Percentiles rank a stretch among this genome's conserved stretches.
phyloP scores from a whole-genome alignment of 2,888 invertebrate genomes.

The Tachina grossa region DNA sequence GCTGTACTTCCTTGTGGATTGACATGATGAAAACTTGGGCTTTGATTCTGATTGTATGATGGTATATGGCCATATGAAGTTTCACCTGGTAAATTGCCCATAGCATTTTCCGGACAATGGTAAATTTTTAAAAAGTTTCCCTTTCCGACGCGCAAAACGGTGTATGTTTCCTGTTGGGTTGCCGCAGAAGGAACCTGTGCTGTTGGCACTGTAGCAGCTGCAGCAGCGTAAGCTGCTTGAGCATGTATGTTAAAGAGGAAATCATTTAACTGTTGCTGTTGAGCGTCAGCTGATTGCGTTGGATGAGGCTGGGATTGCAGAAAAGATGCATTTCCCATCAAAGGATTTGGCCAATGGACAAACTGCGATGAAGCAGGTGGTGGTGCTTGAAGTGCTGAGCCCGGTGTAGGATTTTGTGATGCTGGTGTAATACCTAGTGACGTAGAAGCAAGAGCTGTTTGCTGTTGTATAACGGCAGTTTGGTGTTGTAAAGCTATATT shows the following conservation, averaged over 20 bases:
- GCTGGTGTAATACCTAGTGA: slow-evolving; percentile 66
- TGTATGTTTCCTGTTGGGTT: slow-evolving; percentile 80
- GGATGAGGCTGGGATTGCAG: slow-evolving; percentile 54
- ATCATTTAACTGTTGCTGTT: slow-evolving; percentile 77
- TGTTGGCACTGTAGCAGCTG: slow-evolving; percentile 56
- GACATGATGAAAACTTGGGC: slow-evolving; percentile 53
- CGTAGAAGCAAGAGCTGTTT: slow-evolving; percentile 57
- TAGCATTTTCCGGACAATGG: slow-evolving; percentile 78
- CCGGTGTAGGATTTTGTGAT: slow-evolving; percentile 68
- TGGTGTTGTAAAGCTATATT: slow-evolving; percentile 64
- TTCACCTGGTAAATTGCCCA: slow-evolving; percentile 70
- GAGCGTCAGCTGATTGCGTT: slow-evolving; percentile 22
- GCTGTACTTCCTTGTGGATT: slow-evolving; percentile 38
- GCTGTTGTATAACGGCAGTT: slow-evolving; percentile 59
- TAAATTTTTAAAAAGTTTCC: slow-evolving; percentile 82
- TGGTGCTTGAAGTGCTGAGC: slow-evolving; percentile 56
- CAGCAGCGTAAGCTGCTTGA: slow-evolving; percentile 69
- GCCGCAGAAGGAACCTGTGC: slow-evolving; percentile 58
- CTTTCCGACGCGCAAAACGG: slow-evolving; percentile 81
- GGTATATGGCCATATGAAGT: slow-evolving; percentile 51
- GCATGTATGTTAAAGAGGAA: slow-evolving; percentile 77
- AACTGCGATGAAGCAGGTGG: slow-evolving; percentile 55
- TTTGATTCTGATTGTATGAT: slow-evolving; percentile 44
- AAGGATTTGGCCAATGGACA: slow-evolving; percentile 64
- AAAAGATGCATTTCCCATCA: slow-evolving; percentile 60